These are phyloP conservation scores for Trichogramma dendrolimi DNA, from an alignment of 2,888 invertebrate genomes.

Conservation along the genomic window DNA sequence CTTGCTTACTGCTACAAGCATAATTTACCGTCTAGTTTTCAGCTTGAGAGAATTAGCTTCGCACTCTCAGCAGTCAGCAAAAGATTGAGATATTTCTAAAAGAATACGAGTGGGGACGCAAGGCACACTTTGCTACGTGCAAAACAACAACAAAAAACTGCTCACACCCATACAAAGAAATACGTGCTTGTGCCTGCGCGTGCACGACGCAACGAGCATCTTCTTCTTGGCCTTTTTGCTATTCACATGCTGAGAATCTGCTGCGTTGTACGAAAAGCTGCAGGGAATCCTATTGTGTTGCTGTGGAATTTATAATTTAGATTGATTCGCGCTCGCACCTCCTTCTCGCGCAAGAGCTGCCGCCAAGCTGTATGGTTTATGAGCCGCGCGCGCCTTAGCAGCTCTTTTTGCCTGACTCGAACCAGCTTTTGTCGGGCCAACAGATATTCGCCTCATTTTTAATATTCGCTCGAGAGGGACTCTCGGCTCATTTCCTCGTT, in stretches of 20 bases:
- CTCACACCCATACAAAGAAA: background rate
- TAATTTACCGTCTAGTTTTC: slow-evolving; percentile 4
- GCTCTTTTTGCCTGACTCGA: slow-evolving; percentile 3
- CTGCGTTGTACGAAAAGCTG: slow-evolving; percentile 25
- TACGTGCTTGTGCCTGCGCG: slow-evolving; percentile 13
- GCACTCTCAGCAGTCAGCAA: background rate
- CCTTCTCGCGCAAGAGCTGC: slow-evolving; percentile 21
- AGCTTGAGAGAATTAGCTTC: slow-evolving; percentile 8
- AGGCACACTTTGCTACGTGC: slow-evolving; percentile 13
- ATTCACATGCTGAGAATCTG: slow-evolving; percentile 14
- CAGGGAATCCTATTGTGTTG: slow-evolving; percentile 38
- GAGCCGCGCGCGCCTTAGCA: slow-evolving; percentile 15
- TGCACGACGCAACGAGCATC: too few species aligned
- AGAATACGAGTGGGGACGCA: slow-evolving; percentile 42
- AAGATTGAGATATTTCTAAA: slow-evolving; percentile 38
- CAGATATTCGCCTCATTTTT: too few species aligned
- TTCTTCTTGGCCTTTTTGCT: too few species aligned
- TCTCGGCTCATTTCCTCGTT: too few species aligned
- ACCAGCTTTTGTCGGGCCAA: too few species aligned
- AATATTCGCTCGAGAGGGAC: too few species aligned
- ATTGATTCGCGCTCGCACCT: slow-evolving; percentile 45
- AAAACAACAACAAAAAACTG: too few species aligned
- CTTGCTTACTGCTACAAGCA: too few species aligned
- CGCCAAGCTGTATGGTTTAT: slow-evolving; percentile 18
- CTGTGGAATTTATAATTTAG: slow-evolving; percentile 52